Percentiles rank a stretch among this genome's conserved stretches.
Conservation (phyloP, 2,888 invertebrate species). For the Drosophila eohydei region DNA sequence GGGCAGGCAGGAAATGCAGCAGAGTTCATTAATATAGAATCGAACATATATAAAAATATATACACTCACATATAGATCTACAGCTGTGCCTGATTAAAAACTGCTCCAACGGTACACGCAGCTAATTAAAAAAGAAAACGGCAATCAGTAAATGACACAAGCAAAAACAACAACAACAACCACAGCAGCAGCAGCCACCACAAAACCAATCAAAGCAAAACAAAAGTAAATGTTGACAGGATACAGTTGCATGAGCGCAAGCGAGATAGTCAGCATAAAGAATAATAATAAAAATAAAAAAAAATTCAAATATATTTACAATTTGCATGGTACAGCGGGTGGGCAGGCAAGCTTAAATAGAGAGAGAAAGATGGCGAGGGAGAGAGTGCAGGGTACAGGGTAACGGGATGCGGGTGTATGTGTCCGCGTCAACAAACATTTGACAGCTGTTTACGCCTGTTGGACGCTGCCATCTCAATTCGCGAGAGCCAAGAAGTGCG, state of each 20-base stretch:
- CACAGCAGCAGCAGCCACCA: constrained; percentile 6
- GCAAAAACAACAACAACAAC: constrained; percentile 15
- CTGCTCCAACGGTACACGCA: constrained; percentile 33
- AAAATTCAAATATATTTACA: constrained; percentile 10
- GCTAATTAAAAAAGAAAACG: constrained; percentile 50
- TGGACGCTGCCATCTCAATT: constrained; percentile 56
- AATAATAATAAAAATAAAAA: constrained; percentile 9
- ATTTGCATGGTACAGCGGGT: constrained; percentile 38
- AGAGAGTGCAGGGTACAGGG: neutral
- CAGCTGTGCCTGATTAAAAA: constrained; percentile 31
- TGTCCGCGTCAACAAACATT: constrained; percentile 62
- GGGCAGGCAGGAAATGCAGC: constrained; percentile 30
- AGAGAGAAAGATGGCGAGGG: neutral
- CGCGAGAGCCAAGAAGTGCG: constrained; percentile 30
- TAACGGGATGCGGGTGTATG: constrained; percentile 13
- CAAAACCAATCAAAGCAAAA: constrained; percentile 35
- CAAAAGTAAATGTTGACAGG: constrained; percentile 30
- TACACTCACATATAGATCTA: neutral
- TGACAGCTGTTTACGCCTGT: constrained; percentile 78
- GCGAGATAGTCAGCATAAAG: constrained; percentile 1
- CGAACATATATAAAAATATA: constrained; percentile 1
- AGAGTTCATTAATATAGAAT: constrained; percentile 9
- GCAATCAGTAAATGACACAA: constrained; percentile 57
- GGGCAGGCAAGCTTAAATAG: neutral
- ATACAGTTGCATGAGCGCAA: constrained; percentile 39